These are phyloP conservation scores for Cephus runcator DNA, from an alignment of 2,888 invertebrate species.

Conservation along the genomic window DNA sequence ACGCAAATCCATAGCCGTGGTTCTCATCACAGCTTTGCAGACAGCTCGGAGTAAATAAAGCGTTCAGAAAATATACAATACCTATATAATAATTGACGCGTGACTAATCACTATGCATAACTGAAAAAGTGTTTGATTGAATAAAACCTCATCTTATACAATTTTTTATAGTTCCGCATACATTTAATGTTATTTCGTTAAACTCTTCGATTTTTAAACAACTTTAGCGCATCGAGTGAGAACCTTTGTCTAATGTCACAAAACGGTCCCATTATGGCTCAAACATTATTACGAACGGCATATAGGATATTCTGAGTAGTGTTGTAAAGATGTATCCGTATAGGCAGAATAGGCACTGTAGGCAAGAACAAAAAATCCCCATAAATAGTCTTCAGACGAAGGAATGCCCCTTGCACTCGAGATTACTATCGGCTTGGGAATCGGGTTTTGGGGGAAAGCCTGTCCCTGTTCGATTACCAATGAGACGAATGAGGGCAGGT, in stretches of 20 bases:
- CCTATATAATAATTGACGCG: not conserved
- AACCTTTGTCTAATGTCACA: not conserved
- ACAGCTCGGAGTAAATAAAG: no score
- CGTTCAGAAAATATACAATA: not conserved
- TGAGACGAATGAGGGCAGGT: slow-evolving; percentile 35
- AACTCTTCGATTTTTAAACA: not conserved
- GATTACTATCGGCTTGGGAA: slow-evolving; percentile 38
- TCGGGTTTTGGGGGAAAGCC: slow-evolving; percentile 33
- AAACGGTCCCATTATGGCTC: slow-evolving; percentile 3
- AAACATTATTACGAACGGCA: slow-evolving; percentile 15
- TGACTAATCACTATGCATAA: not conserved
- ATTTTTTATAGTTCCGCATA: not conserved
- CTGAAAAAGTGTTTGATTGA: not conserved
- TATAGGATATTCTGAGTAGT: not conserved
- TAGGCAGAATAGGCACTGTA: not conserved
- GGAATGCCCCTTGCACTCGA: slow-evolving; percentile 33
- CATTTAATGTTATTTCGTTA: not conserved
- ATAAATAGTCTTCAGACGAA: slow-evolving; percentile 23
- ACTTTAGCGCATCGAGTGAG: not conserved
- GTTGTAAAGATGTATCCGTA: not conserved
- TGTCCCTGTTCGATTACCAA: slow-evolving; percentile 38
- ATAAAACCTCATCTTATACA: not conserved
- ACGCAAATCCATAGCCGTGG: not conserved
- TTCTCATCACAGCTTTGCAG: not conserved
- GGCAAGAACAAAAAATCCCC: not conserved